Evolutionary conservation across 1,140 invertebrate genomes (phyloP).

Genomic region (Euura saliciscinereae): DNA sequence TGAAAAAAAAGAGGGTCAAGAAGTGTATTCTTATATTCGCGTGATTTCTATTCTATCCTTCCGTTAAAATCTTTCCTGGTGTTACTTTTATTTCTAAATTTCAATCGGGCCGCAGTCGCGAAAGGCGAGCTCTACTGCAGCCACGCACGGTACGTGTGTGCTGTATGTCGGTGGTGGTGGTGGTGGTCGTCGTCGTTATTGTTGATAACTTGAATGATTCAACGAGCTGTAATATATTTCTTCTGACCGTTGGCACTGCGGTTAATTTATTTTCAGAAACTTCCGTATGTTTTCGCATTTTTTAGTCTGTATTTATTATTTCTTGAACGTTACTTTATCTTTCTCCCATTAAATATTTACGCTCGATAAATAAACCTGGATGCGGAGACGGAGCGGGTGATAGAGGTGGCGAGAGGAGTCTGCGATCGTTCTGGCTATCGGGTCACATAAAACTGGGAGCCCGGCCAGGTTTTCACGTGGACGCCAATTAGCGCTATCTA

Average conservation of each 20-base stretch:
- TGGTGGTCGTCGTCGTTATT: too few relatives aligned
- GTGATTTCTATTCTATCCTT: too few relatives aligned
- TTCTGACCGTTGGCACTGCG: conserved; percentile 44
- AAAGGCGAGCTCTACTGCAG: background rate
- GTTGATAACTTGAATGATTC: background rate
- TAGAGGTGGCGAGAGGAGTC: conserved; percentile 26
- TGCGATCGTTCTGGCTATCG: conserved; percentile 21
- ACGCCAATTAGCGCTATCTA: background rate
- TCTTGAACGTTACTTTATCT: conserved; percentile 19
- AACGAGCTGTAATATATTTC: background rate
- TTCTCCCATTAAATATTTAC: conserved; percentile 51
- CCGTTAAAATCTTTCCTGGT: too few relatives aligned
- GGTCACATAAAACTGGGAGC: conserved; percentile 54
- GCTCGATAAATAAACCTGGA: conserved; percentile 55
- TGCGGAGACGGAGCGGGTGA: conserved; percentile 24
- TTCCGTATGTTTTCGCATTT: conserved; percentile 17
- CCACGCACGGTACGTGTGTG: background rate
- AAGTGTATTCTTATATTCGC: too few relatives aligned
- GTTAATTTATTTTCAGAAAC: conserved; percentile 18
- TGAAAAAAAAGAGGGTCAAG: too few relatives aligned
- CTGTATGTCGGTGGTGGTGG: background rate
- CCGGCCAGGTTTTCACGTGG: conserved; percentile 24
- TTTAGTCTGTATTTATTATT: conserved; percentile 7
- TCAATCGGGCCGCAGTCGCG: background rate
- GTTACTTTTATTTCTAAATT: background rate